Base-by-base conservation (phyloP, 2,888 invertebrate genomes). In the Lasioglossum malachurum region DNA sequence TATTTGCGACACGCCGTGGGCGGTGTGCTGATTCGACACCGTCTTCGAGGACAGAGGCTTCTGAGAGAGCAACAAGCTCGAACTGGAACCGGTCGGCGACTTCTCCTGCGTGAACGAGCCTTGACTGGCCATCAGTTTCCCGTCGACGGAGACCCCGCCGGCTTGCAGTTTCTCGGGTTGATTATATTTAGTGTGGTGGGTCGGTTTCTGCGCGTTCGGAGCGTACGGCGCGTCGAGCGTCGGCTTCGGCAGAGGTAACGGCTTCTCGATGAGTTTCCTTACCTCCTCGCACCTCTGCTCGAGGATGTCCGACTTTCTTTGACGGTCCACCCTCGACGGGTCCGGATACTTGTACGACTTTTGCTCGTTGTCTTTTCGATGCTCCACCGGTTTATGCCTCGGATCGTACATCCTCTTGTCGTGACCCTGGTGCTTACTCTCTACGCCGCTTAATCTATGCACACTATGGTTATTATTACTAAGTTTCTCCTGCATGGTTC, bases 211-310 rank as follows among this genome's bases (percentile, higher is more conserved):
- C 89, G 94, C 91, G 74, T 92, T 93, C 0, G 93, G 91, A 19
- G 91, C 87, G 53, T 94, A 94, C 14, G 94, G 93, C 2, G 92
- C 83, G 7, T 94, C 93, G 0, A 93, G 88, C 4, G 94, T 89
- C 1, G 94, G 92, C 75, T 95, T 95, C 1, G 93, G 92, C 7
- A 86, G 87, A 4, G 92, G 91, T 49, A 94, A 71, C 5, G 95
- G 94, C 73, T 95, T 95, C 27, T 95, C 95, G 4, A 95, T 94
- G 0, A 95, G 80, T 57, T 95, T 95, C 0, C 95, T 88, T 16
- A 94, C 94, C 19, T 95, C 95, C 19, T 95, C 95, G 75, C 90
- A 92, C 38, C 94, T 92, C 44, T 94, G 94, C 64, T 95, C 95
- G 10, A 93, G 82, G 3, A 88, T 89, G 31, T 95, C 95, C 0